These are phyloP conservation scores for Euthynnus affinis DNA, from an alignment of 2,797 vertebrate species.

Conservation along the genomic window DNA sequence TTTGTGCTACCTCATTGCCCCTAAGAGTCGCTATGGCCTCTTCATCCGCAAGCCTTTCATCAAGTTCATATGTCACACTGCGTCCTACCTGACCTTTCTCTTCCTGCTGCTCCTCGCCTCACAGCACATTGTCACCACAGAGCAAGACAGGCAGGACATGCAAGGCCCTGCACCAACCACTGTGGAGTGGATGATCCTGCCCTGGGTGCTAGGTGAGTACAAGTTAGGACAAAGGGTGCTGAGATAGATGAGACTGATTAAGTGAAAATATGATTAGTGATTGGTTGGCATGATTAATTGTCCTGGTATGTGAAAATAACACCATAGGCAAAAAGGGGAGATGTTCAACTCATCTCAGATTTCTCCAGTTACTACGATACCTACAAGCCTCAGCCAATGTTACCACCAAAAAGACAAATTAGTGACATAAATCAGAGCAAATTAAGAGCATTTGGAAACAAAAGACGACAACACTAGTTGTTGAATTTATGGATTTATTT, in stretches of 20 bases:
- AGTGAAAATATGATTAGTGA: too few species aligned
- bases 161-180: constrained; percentile 93
- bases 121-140: constrained; percentile 93
- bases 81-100: constrained; percentile 98
- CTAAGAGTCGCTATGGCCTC: constrained; percentile 95
- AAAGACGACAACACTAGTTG: too few species aligned
- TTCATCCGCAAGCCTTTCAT: constrained; percentile 99
- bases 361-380: too few species aligned
- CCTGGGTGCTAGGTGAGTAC: constrained; percentile 86
- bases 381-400: too few species aligned
- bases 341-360: neutral
- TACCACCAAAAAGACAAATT: too few species aligned
- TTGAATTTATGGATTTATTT: neutral
- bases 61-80: constrained; percentile 99
- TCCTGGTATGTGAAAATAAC: neutral
- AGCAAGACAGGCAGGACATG: constrained; percentile 89
- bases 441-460: too few species aligned
- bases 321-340: neutral
- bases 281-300: too few species aligned
- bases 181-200: constrained; percentile 99
- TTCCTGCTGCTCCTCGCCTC: constrained; percentile 97
- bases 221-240: neutral
- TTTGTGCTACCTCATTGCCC: constrained; percentile 95
- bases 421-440: too few species aligned
- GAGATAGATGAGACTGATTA: neutral